Evolutionary conservation across 2,113 vertebrate genomes (phyloP).

Genomic region (Cyanoliseus patagonus): DNA sequence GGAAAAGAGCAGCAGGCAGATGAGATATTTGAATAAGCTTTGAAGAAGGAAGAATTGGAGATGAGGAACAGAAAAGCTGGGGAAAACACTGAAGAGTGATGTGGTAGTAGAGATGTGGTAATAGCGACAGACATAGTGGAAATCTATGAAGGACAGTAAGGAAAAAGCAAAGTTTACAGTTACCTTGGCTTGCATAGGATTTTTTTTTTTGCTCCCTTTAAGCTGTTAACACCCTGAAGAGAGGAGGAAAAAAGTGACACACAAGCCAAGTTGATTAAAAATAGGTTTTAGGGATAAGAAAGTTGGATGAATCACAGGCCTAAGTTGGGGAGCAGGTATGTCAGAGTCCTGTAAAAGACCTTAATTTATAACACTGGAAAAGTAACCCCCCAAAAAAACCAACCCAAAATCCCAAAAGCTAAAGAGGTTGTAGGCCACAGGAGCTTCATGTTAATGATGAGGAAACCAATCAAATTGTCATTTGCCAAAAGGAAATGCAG

Average conservation of each 20-base stretch:
- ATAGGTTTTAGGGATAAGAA: background rate
- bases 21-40: background rate
- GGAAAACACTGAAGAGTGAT: background rate
- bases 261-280: background rate
- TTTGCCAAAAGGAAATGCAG: background rate
- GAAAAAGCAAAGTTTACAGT: background rate
- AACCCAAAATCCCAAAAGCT: background rate
- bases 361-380: background rate
- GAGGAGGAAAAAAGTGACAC: background rate
- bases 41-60: background rate
- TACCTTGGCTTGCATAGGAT: background rate
- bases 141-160: background rate
- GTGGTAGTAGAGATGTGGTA: background rate
- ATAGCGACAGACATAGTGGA: background rate
- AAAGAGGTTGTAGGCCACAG: background rate
- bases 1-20: background rate
- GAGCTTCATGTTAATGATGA: background rate
- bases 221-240: background rate
- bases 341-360: background rate
- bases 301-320: background rate
- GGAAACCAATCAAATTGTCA: background rate
- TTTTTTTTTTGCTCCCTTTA: background rate
- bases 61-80: background rate
- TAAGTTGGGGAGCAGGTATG: background rate
- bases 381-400: background rate